Evolutionary conservation across 2,113 vertebrate species (phyloP).

Genomic region (Daphoenositta chrysoptera): DNA sequence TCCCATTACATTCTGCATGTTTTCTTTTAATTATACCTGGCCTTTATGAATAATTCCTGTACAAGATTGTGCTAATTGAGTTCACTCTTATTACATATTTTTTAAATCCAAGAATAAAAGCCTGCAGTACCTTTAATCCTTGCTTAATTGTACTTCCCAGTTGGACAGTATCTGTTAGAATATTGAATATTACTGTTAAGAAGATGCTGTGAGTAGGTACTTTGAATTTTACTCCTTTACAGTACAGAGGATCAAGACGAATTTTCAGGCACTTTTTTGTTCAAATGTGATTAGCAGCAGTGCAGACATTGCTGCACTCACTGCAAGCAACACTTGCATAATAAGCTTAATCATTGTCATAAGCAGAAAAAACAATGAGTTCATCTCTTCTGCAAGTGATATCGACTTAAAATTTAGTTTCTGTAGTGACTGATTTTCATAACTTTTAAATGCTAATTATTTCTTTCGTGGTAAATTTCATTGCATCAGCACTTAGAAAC

Average conservation of each 20-base stretch:
- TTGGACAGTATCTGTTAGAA: neutral
- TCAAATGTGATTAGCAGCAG: neutral
- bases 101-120: conserved; percentile 21
- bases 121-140: neutral
- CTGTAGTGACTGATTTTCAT: neutral
- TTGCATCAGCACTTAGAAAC: neutral
- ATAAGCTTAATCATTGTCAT: neutral
- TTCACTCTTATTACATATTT: neutral
- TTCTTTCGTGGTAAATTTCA: neutral
- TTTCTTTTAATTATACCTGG: conserved; percentile 31
- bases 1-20: neutral
- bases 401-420: neutral
- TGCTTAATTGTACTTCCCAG: conserved; percentile 1
- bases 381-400: neutral
- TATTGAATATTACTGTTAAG: neutral
- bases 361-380: neutral
- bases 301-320: neutral
- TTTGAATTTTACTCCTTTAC: neutral
- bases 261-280: neutral
- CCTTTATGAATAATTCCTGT: conserved; percentile 32
- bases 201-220: neutral
- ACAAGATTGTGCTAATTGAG: conserved; percentile 10
- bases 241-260: neutral
- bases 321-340: neutral
- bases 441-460: neutral